Percentiles rank a stretch among this genome's conserved stretches.
Conservation (phyloP, 2,113 vertebrate species). For the Scatophagus argus region DNA sequence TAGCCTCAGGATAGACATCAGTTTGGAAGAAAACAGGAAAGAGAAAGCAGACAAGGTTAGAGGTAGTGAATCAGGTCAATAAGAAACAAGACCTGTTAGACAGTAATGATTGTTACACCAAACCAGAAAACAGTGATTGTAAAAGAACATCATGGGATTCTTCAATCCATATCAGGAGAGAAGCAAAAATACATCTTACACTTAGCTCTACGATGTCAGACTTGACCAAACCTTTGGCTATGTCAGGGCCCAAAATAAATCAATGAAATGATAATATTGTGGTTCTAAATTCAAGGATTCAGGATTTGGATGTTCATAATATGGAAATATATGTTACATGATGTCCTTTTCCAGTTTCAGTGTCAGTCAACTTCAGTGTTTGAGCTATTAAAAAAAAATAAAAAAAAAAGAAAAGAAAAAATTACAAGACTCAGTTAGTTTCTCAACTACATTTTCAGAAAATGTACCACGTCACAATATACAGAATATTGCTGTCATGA, state of each 20-base stretch:
- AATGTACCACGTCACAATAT: background rate
- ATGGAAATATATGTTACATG: too few species aligned
- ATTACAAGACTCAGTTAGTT: too few species aligned
- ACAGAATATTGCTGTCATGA: background rate
- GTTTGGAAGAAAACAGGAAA: constrained; percentile 4
- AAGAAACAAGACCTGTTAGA: background rate
- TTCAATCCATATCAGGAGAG: background rate
- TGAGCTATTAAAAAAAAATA: too few species aligned
- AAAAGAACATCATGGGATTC: background rate
- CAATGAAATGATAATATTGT: background rate
- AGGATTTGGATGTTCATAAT: too few species aligned
- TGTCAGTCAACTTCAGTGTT: too few species aligned
- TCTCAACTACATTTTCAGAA: too few species aligned
- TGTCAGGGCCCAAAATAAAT: background rate
- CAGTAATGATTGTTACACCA: background rate
- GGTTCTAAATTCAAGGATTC: background rate
- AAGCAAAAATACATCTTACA: background rate
- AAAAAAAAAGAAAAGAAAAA: too few species aligned
- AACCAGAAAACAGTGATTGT: background rate
- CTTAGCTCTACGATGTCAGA: background rate
- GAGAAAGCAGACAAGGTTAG: background rate
- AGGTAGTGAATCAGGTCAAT: background rate
- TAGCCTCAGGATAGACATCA: constrained; percentile 15
- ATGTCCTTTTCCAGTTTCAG: too few species aligned
- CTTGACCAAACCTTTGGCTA: background rate